Base-by-base conservation (phyloP, 2,113 vertebrate species). In the Ranitomeya variabilis region DNA sequence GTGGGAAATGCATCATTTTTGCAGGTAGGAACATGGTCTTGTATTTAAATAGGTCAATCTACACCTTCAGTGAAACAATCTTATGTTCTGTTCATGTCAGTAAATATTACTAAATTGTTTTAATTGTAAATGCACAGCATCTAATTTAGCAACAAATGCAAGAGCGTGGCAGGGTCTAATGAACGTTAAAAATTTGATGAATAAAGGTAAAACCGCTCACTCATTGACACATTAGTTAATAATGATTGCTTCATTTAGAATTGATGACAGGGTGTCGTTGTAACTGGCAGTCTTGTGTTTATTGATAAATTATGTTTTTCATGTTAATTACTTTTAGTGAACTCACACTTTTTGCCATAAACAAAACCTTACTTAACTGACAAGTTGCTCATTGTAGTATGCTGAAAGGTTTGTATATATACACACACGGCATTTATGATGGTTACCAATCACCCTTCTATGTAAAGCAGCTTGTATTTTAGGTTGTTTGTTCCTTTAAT, bases 381-480 rank as follows among this genome's bases (percentile, higher is more conserved):
- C 73, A 80, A 80, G 55, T 80, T 18, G 54, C n/a, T 80, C 14
- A 26, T 18, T 80, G 55, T 59, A 80, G 54, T 80, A 59, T 59
- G 15, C 79, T 80, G 23, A 59, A 80, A 18, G 79, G 12, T 31
- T 60, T 60, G 21, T 80, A 59, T 80, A 21, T 80, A 57, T 80
- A 76, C 73, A 8, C 51, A 19, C 37, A 76, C 2, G 26, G 73
- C 19, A 23, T 80, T 31, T 54, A 31, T 59, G 55, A 59, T 9
- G 19, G 12, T 80, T 60, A 18, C 13, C 59, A 80, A 59, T 57
- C 23, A 26, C 55, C 59, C n/a, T 60, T 80, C 10, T 14, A 80
- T 80, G 54, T 80, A 60, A 60, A 80, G 79, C n/a, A 31, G 55
- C 54, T 60, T 80, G 55, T 80, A 59, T 59, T 80, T 57, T 80